phyloP scores from a whole-genome alignment of 2,113 vertebrate genomes.

The Anarhynchus alexandrinus region DNA sequence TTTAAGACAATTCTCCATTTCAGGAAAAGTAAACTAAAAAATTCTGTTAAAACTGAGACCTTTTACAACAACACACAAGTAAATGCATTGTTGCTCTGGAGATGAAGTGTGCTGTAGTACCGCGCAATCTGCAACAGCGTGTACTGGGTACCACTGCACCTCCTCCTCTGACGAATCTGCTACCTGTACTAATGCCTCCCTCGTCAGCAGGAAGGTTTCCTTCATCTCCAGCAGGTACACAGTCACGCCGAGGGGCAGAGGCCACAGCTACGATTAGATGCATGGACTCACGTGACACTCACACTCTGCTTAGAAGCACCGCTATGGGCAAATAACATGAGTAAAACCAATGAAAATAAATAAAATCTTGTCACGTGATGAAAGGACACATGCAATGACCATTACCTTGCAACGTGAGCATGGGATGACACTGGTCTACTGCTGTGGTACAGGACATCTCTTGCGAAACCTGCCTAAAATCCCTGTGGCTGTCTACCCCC shows the following conservation, averaged over 20 bases:
- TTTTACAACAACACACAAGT: background rate
- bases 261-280: background rate
- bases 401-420: background rate
- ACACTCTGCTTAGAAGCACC: background rate
- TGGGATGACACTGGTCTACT: background rate
- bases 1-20: background rate
- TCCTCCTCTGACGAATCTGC: too few species aligned
- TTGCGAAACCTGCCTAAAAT: background rate
- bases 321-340: background rate
- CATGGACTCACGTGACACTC: rapidly evolving
- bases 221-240: background rate
- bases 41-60: background rate
- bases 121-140: background rate
- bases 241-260: background rate
- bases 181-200: background rate
- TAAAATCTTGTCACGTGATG: background rate
- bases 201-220: background rate
- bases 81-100: background rate
- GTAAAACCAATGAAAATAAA: background rate
- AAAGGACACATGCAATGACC: background rate
- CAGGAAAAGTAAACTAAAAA: background rate
- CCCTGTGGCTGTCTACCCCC: background rate
- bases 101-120: background rate
- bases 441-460: background rate
- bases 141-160: background rate